These are phyloP conservation scores for Festucalex cinctus DNA, from an alignment of 2,113 vertebrate genomes.

Conservation along the genomic window DNA sequence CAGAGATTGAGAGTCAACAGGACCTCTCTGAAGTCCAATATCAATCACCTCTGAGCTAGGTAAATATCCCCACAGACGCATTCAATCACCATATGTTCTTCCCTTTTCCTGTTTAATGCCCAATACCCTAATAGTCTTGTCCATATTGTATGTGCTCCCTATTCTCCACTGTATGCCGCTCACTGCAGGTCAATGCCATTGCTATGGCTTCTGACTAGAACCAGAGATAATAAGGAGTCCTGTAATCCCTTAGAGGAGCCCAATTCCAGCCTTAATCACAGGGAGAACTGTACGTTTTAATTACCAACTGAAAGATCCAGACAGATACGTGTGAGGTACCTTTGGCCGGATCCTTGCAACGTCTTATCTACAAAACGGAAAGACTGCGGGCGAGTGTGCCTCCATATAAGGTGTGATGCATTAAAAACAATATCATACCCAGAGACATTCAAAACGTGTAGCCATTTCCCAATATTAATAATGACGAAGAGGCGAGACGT, in stretches of 20 bases:
- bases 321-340: conserved; percentile 48
- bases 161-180: conserved; percentile 35
- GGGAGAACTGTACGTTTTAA: conserved; percentile 73
- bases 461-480: conserved; percentile 76
- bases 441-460: conserved; percentile 61
- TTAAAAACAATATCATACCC: conserved; percentile 59
- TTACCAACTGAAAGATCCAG: conserved; percentile 62
- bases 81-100: not conserved
- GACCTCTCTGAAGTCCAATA: not conserved
- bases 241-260: conserved; percentile 68
- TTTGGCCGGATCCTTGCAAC: conserved; percentile 36
- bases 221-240: conserved; percentile 67
- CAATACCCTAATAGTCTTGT: not conserved
- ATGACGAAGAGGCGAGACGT: conserved; percentile 70
- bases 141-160: conserved; percentile 22
- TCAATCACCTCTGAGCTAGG: conserved; percentile 40
- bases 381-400: conserved; percentile 18
- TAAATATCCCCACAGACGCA: not conserved
- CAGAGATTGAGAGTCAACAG: not conserved
- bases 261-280: conserved; percentile 70
- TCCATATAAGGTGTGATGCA: conserved; percentile 31
- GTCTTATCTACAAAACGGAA: conserved; percentile 49
- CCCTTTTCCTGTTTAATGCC: not conserved
- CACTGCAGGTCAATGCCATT: conserved; percentile 56
- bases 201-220: conserved; percentile 56